Percentiles rank a stretch among this genome's conserved stretches.
phyloP scores from a whole-genome alignment of 2,888 invertebrate species.

The Sarcophaga variegata region DNA sequence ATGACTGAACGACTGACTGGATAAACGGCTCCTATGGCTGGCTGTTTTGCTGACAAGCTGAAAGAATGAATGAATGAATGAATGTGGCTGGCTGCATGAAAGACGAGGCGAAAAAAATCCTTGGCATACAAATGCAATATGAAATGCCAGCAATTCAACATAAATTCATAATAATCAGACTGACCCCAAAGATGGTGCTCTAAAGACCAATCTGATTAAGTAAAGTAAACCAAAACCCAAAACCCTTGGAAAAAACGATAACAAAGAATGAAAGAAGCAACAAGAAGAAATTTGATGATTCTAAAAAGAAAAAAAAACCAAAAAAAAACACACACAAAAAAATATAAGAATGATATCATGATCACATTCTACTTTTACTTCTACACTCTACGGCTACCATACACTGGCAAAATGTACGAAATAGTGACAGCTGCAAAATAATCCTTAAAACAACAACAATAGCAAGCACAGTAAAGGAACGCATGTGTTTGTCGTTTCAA shows the following conservation, averaged over 20 bases:
- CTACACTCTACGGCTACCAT: not conserved
- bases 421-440: constrained; percentile 79
- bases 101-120: constrained; percentile 28
- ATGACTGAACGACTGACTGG: constrained; percentile 47
- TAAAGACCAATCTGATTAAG: constrained; percentile 64
- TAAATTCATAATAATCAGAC: constrained; percentile 26
- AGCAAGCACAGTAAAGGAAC: constrained; percentile 72
- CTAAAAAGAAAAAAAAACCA: not conserved
- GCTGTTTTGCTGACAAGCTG: not conserved
- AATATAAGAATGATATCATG: constrained; percentile 53
- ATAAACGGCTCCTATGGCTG: not conserved
- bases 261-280: constrained; percentile 34
- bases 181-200: constrained; percentile 17
- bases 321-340: too few species aligned
- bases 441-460: constrained; percentile 56
- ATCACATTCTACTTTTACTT: constrained; percentile 60
- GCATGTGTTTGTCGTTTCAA: constrained; percentile 73
- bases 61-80: constrained; percentile 36
- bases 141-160: constrained; percentile 23
- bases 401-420: constrained; percentile 62
- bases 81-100: constrained; percentile 15
- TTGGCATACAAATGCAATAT: constrained; percentile 60
- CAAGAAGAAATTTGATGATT: constrained; percentile 64
- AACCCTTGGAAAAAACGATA: constrained; percentile 12
- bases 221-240: constrained; percentile 36